These are phyloP conservation scores for Engraulis encrasicolus DNA, from an alignment of 2,113 vertebrate species.

Conservation along the genomic window DNA sequence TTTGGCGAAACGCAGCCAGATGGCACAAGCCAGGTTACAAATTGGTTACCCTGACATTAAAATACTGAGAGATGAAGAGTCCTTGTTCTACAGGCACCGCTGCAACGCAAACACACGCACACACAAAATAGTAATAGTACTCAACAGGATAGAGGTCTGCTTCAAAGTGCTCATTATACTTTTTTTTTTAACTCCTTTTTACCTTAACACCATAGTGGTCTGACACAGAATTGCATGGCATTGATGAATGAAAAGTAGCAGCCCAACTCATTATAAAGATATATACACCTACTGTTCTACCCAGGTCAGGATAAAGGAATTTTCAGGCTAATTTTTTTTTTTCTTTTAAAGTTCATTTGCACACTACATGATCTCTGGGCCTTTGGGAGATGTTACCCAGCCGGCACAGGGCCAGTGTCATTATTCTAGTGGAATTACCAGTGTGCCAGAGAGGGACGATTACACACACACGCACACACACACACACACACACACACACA, in stretches of 20 bases:
- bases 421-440: constrained; percentile 44
- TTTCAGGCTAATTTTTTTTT: background rate
- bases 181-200: constrained; percentile 30
- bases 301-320: background rate
- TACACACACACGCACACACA: constrained; percentile 15
- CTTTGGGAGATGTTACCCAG: background rate
- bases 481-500: background rate
- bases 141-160: constrained; percentile 17
- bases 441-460: constrained; percentile 47
- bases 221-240: constrained; percentile 12
- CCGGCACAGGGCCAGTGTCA: background rate
- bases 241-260: constrained; percentile 39
- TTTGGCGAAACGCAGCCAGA: too few species aligned
- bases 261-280: constrained; percentile 26
- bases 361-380: background rate
- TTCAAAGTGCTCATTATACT: constrained; percentile 54
- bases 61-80: background rate
- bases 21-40: background rate
- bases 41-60: background rate
- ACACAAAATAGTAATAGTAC: background rate
- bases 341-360: background rate
- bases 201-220: background rate
- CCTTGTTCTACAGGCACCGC: background rate
- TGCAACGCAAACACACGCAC: background rate
- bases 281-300: background rate